These are phyloP conservation scores for Crotalus horridus DNA, from an alignment of 2,113 vertebrate species.

Conservation along the genomic window DNA sequence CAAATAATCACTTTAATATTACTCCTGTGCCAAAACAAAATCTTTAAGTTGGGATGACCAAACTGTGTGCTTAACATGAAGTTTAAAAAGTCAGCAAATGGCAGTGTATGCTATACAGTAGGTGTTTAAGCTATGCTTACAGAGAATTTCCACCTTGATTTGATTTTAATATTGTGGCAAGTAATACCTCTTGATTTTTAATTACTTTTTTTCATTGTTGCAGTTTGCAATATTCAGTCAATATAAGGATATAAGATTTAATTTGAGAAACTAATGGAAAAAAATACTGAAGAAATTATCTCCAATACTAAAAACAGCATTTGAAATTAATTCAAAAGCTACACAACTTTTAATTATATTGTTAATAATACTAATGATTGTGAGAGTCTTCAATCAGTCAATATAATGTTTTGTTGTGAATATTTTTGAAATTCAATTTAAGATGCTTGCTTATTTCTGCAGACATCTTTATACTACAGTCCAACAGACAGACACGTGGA, in stretches of 20 bases:
- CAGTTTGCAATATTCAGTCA: neutral
- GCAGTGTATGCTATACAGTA: neutral
- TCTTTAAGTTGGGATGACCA: neutral
- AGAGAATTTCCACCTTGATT: slow-evolving; percentile 18
- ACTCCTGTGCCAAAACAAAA: neutral
- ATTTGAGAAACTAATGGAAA: slow-evolving; percentile 13
- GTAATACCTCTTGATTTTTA: slow-evolving; percentile 12
- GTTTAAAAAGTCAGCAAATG: neutral
- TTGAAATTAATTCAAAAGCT: slow-evolving; percentile 8
- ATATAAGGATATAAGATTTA: neutral
- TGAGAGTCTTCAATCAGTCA: slow-evolving; percentile 23
- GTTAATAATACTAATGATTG: neutral
- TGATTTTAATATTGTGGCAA: slow-evolving; percentile 16
- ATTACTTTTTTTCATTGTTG: neutral
- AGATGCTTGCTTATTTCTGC: slow-evolving; percentile 66
- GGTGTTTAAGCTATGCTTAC: slow-evolving; percentile 16
- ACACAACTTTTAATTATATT: neutral
- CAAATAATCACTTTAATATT: neutral
- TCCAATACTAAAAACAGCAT: neutral
- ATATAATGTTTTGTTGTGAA: slow-evolving; percentile 3
- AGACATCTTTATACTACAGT: slow-evolving; percentile 85
- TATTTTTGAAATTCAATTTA: slow-evolving; percentile 8
- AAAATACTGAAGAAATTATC: neutral
- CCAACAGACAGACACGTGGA: slow-evolving; percentile 82
- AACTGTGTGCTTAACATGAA: slow-evolving; percentile 7